Evolutionary conservation across 64 coral and sea anemone species (phyloP).

Genomic region (Actinia tenebrosa): DNA sequence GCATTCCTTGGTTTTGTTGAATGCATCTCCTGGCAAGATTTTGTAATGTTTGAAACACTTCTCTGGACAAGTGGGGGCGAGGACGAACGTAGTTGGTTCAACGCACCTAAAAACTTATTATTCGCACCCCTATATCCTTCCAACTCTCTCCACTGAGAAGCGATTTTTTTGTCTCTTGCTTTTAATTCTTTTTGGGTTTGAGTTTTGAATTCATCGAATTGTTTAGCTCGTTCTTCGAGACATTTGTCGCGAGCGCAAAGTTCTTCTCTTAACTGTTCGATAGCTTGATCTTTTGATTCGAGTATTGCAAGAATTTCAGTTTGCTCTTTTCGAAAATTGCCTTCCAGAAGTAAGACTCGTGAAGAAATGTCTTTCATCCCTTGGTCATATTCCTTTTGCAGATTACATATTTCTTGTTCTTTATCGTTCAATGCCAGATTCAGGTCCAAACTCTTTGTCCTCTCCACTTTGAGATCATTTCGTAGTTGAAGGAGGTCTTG

Average conservation of each 20-base stretch:
- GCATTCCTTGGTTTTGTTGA: neutral
- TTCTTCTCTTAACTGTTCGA: slow-evolving; percentile 26
- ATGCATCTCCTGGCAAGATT: neutral
- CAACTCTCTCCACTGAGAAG: slow-evolving; percentile 40
- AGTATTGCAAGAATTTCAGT: slow-evolving; percentile 30
- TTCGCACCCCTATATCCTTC: slow-evolving; percentile 44
- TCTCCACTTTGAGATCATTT: slow-evolving; percentile 43
- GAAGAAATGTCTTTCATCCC: slow-evolving; percentile 46
- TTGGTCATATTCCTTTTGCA: slow-evolving; percentile 29
- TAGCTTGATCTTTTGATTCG: slow-evolving; percentile 19
- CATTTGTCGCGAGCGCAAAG: slow-evolving; percentile 8
- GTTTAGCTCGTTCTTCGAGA: slow-evolving; percentile 17
- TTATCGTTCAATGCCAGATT: slow-evolving; percentile 30
- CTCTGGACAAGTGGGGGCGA: neutral
- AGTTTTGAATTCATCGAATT: slow-evolving; percentile 8
- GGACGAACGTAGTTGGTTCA: slow-evolving; percentile 28
- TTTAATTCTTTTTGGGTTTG: slow-evolving; percentile 23
- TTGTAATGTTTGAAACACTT: slow-evolving; percentile 14
- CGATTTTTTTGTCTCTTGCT: slow-evolving; percentile 38
- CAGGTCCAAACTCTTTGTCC: slow-evolving; percentile 28
- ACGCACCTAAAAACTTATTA: slow-evolving; percentile 31
- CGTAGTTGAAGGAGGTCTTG: slow-evolving; percentile 31
- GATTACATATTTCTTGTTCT: slow-evolving; percentile 20
- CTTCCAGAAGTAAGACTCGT: slow-evolving; percentile 26
- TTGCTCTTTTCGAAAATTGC: slow-evolving; percentile 48